Evolutionary conservation across 2,113 vertebrate species (phyloP).

Genomic region (Eretmochelys imbricata): DNA sequence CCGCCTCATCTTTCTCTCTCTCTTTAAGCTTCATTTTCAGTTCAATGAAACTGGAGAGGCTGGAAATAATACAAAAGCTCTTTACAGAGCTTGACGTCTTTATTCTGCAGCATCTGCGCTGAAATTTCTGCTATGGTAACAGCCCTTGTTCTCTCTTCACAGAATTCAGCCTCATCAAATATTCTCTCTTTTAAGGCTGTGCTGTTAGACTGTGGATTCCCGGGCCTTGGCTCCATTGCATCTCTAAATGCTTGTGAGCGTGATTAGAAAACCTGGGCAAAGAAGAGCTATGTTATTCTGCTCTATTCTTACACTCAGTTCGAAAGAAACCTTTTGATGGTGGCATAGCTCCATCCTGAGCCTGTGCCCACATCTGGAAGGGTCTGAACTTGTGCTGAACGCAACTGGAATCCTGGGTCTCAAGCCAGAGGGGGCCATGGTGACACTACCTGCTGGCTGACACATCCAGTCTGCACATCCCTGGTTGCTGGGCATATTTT

Average conservation of each 20-base stretch:
- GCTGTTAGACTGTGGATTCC: not conserved
- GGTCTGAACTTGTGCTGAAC: rapidly evolving
- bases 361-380: rapidly evolving
- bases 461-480: not conserved
- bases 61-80: slow-evolving; percentile 67
- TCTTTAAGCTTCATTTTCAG: slow-evolving; percentile 64
- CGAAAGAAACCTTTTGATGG: not conserved
- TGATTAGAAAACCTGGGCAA: not conserved
- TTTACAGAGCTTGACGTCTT: slow-evolving; percentile 29
- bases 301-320: not conserved
- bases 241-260: too few species aligned
- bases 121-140: slow-evolving; percentile 56
- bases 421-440: not conserved
- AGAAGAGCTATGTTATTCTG: not conserved
- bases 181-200: slow-evolving; percentile 46
- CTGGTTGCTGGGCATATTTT: not conserved
- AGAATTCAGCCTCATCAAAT: slow-evolving; percentile 60
- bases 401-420: not conserved
- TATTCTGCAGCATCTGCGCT: slow-evolving; percentile 61
- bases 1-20: rapidly evolving
- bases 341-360: not conserved
- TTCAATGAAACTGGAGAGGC: slow-evolving; percentile 59
- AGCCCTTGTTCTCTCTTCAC: slow-evolving; percentile 53
- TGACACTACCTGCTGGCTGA: not conserved
- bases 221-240: slow-evolving; percentile 7